Evolutionary conservation across 2,113 vertebrate genomes (phyloP).

Genomic region (Mugil cephalus): DNA sequence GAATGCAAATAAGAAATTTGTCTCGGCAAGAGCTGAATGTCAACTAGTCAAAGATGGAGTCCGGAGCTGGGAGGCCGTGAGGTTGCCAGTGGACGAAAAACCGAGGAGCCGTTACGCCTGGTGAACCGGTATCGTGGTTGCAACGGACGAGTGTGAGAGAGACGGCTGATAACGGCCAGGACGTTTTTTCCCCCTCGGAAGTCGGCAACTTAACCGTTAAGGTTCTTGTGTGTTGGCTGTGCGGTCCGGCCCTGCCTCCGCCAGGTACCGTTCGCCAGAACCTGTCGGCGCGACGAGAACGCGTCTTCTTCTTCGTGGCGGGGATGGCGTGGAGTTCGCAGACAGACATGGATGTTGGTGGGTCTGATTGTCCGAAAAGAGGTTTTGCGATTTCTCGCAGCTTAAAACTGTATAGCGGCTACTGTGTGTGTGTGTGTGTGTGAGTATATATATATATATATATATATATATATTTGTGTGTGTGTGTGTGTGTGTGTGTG

Average conservation of each 20-base stretch:
- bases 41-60: slow-evolving; percentile 98
- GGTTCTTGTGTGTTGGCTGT: slow-evolving; percentile 55
- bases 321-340: slow-evolving; percentile 82
- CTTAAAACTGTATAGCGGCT: slow-evolving; percentile 39
- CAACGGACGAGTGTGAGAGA: slow-evolving; percentile 11
- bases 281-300: slow-evolving; percentile 51
- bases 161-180: slow-evolving; percentile 40
- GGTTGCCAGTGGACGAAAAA: slow-evolving; percentile 83
- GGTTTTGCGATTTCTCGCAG: slow-evolving; percentile 25
- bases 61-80: slow-evolving; percentile 89
- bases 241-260: slow-evolving; percentile 80
- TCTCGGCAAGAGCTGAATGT: slow-evolving; percentile 94
- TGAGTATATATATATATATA: too few species aligned
- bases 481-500: not conserved
- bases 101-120: slow-evolving; percentile 19
- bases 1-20: slow-evolving; percentile 91
- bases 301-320: slow-evolving; percentile 75
- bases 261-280: slow-evolving; percentile 83
- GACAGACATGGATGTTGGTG: slow-evolving; percentile 45
- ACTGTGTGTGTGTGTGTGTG: slow-evolving; percentile 38
- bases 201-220: slow-evolving; percentile 67
- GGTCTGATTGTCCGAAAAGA: slow-evolving; percentile 39
- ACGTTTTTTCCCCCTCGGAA: slow-evolving; percentile 40
- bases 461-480: too few species aligned
- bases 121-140: not conserved